phyloP scores from a whole-genome alignment of 1,140 invertebrate species.

The Mesaphorura yosii region DNA sequence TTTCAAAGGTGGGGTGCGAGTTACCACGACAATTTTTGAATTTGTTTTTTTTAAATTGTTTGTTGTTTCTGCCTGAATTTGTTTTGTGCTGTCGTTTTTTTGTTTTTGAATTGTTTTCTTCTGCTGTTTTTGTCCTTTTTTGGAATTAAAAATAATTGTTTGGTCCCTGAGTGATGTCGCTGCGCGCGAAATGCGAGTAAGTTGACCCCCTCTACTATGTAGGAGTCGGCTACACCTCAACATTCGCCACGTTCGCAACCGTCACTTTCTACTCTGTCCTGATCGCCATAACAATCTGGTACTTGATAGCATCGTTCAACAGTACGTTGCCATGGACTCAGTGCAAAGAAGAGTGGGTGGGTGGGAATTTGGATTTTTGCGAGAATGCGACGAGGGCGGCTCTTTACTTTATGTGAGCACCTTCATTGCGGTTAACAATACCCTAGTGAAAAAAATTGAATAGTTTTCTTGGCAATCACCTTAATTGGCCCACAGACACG shows the following conservation, averaged over 20 bases:
- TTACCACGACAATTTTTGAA: too few relatives aligned
- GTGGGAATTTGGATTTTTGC: not conserved
- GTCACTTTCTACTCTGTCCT: conserved; percentile 1
- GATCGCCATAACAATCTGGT: conserved; percentile 35
- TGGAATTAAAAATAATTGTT: too few relatives aligned
- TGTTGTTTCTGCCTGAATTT: too few relatives aligned
- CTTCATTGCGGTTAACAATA: not conserved
- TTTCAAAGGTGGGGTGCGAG: too few relatives aligned
- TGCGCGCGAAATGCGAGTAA: too few relatives aligned
- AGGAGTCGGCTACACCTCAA: not conserved
- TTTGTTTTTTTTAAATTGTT: too few relatives aligned
- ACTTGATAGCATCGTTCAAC: conserved; percentile 36
- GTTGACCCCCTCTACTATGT: too few relatives aligned
- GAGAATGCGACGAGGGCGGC: not conserved
- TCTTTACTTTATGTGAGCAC: not conserved
- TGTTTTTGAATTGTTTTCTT: too few relatives aligned
- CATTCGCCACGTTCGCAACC: not conserved
- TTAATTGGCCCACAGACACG: not conserved
- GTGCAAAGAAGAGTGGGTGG: conserved; percentile 33
- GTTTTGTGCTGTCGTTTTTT: too few relatives aligned
- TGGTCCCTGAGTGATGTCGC: too few relatives aligned
- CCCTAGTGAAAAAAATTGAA: not conserved
- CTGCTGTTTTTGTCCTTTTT: too few relatives aligned
- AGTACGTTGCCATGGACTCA: conserved; percentile 33
- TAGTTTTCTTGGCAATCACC: not conserved